Conservation (phyloP, 2,113 vertebrate genomes). For the Centropus unirufus region DNA sequence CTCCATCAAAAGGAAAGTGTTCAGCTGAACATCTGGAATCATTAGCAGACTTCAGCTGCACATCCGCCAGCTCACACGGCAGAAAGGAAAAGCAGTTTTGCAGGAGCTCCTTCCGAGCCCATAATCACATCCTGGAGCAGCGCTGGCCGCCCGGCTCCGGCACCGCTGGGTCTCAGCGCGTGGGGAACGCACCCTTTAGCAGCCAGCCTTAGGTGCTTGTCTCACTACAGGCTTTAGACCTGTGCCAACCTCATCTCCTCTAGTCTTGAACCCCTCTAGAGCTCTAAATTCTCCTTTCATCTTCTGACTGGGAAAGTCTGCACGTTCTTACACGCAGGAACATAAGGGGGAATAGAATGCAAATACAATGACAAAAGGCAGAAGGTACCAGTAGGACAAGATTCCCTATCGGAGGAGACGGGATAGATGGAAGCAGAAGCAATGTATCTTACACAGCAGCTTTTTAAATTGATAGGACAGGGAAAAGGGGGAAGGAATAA, state of each 20-base stretch:
- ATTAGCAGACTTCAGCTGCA: slow-evolving; percentile 26
- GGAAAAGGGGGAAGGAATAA: neutral
- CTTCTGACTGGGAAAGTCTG: neutral
- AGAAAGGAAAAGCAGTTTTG: neutral
- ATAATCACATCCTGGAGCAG: neutral
- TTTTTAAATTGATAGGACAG: neutral
- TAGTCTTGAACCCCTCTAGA: neutral
- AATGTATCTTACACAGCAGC: neutral
- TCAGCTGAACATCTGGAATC: slow-evolving; percentile 64
- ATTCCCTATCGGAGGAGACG: neutral
- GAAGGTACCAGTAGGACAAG: neutral
- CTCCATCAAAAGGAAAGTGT: slow-evolving; percentile 46
- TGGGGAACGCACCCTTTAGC: fast-evolving
- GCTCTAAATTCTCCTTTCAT: neutral
- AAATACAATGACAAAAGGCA: neutral
- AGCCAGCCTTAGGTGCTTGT: neutral
- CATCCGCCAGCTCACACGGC: neutral
- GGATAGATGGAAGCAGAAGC: neutral
- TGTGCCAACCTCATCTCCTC: neutral
- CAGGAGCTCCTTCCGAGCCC: neutral
- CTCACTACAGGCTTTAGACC: neutral
- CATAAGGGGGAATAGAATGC: neutral
- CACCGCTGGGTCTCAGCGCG: neutral
- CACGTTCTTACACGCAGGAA: neutral
- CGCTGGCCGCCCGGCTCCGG: neutral